Percentiles rank a stretch among this genome's conserved stretches.
Conservation (phyloP, 30 jellyfish, hydroid and myxozoan genomes). For the Catostylus mosaicus region DNA sequence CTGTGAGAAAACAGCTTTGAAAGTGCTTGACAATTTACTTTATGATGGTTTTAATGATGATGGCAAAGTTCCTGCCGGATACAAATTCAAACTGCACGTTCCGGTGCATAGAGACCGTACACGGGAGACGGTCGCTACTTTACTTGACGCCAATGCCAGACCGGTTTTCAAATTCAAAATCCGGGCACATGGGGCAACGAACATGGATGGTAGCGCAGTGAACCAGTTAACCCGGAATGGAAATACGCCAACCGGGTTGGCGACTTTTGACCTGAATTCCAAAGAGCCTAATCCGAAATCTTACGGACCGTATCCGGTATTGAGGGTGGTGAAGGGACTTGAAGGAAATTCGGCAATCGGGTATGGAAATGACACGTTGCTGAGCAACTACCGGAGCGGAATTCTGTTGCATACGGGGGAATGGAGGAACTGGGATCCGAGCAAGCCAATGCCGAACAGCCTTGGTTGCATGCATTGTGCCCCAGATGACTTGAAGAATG, state of each 20-base stretch:
- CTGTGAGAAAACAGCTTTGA: slow-evolving; percentile 56
- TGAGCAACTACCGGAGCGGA: slow-evolving; percentile 78
- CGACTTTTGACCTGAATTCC: slow-evolving; percentile 79
- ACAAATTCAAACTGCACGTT: slow-evolving; percentile 71
- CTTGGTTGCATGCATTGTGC: slow-evolving; percentile 90
- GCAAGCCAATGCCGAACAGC: slow-evolving; percentile 87
- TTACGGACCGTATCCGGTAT: slow-evolving; percentile 88
- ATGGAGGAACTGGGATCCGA: slow-evolving; percentile 80
- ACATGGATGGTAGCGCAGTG: slow-evolving; percentile 37
- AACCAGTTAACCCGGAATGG: slow-evolving; percentile 91
- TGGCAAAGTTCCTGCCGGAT: slow-evolving; percentile 68
- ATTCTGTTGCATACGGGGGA: slow-evolving; percentile 86
- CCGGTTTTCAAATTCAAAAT: slow-evolving; percentile 64
- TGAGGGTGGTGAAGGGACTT: slow-evolving; percentile 79
- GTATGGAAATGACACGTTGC: slow-evolving; percentile 70
- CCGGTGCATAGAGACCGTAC: slow-evolving; percentile 84
- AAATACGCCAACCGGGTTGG: slow-evolving; percentile 82
- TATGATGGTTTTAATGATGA: slow-evolving; percentile 83
- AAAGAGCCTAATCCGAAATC: slow-evolving; percentile 73
- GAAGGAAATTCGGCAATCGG: slow-evolving; percentile 89
- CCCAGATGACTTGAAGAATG: slow-evolving; percentile 69
- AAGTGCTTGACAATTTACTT: slow-evolving; percentile 49
- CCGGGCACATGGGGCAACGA: slow-evolving; percentile 77
- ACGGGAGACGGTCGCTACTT: slow-evolving; percentile 73
- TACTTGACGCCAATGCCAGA: slow-evolving; percentile 38